Conservation (phyloP, 2,797 vertebrate genomes). For the Lepilemur ruficaudatus region DNA sequence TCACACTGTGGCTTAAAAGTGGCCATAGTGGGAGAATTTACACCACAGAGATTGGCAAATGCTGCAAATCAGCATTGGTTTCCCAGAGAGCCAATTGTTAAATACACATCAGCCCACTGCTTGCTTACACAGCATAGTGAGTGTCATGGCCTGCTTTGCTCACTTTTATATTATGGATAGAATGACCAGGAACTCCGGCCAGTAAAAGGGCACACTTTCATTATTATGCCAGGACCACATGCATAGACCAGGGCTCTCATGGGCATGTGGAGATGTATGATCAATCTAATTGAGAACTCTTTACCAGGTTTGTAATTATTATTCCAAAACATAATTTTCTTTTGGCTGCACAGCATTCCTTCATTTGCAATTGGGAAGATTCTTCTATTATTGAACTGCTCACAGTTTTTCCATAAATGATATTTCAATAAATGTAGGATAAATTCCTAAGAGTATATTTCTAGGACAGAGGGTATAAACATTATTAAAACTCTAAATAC, state of each 20-base stretch:
- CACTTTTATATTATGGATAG: not conserved
- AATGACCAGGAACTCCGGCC: not conserved
- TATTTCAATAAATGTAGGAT: not conserved
- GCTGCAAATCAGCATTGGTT: not conserved
- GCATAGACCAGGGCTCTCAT: too few relatives aligned
- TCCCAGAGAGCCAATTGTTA: not conserved
- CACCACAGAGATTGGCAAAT: not conserved
- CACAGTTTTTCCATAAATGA: not conserved
- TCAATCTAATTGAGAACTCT: not conserved
- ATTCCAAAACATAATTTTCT: not conserved
- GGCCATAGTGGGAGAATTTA: not conserved
- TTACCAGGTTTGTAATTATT: not conserved
- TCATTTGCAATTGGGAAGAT: not conserved
- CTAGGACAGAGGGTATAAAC: not conserved
- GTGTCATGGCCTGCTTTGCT: too few relatives aligned
- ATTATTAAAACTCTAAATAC: conserved; percentile 11
- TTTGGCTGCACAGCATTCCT: not conserved
- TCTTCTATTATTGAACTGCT: not conserved
- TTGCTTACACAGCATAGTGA: not conserved
- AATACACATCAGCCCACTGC: not conserved
- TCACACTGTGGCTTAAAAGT: not conserved
- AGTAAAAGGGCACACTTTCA: not conserved
- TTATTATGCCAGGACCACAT: too few relatives aligned
- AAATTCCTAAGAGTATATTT: not conserved
- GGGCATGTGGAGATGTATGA: fast-evolving